Base-by-base conservation (phyloP, 2,113 vertebrate species). In the Uria lomvia region DNA sequence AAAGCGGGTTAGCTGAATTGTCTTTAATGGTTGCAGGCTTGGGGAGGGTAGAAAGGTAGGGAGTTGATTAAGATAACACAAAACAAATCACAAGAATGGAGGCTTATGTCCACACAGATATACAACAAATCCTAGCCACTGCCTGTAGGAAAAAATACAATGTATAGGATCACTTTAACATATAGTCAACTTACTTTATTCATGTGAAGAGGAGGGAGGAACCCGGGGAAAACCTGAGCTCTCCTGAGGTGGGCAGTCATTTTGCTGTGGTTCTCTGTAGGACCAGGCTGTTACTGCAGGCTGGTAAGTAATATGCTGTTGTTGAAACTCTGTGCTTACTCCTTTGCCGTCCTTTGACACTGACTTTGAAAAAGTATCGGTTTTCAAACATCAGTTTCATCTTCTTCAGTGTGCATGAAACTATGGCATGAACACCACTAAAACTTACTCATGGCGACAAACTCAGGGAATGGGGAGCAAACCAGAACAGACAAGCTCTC, bases 21-120 rank as follows among this genome's bases (percentile, higher is more conserved):
- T 96, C 73, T 94, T 97, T 94, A 95, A 90, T 93, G 86, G 96
- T 92, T 2, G 16, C 70, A 91, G 77, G 26, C 86, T 81, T 96
- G 73, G 59, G 72, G 82, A 96, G 36, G 38, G 27, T 75, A 75
- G 66, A 92, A 94, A 70, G 30, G 13, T 78, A 55, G 60, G 23
- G 43, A 95, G 30, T 63, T 78, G 29, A 26, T 94, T 88, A 92
- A 77, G 18, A 36, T 36, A 91, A 74, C 10, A 3, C 50, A 67
- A 72, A 82, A 56, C 23, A 71, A 91, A 81, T 87, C 36, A 56
- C n/a, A 92, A 55, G 24, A 60, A 59, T 29, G 22, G 55, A 23
- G 11, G n/a, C 27, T 83, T 88, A 50, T 45, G 26, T n/a, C 56
- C 27, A 40, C 47, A 34, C 19, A 87, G 32, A 45, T 63, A 67